Base-by-base conservation (phyloP, 2,888 invertebrate species). In the Amphiduros pacificus region DNA sequence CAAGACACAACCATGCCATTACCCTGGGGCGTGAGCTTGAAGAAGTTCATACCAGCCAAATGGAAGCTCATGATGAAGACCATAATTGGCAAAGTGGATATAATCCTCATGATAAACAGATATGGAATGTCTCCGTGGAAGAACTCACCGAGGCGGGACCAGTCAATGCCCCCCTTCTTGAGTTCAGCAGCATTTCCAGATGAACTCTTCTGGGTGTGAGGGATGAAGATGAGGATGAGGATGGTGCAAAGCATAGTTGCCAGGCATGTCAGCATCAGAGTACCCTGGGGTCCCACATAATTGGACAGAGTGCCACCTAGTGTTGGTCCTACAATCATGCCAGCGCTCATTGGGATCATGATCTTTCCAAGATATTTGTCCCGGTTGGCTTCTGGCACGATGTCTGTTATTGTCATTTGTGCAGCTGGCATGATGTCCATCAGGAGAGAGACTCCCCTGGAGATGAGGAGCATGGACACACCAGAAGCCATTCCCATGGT, bases 371-470 rank as follows among this genome's bases (percentile, higher is more conserved):
- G 31, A 41, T 56, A 56, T 9, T 49, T 27, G 20, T 27, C 20
- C 20, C 56, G 27, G 5, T 44, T 49, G 27, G 41, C 29, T 36
- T 48, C 56, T 20, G 56, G 56, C 2, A 32, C 31, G 20, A 56
- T 44, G 20, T 56, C 56, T 3, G 49, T 44, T 26, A 56, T 28
- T 41, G 41, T 17, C 56, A 56, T 56, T 27, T 44, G 48, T 24
- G 48, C 26, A 9, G 48, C 56, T 56, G n/a, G n/a, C n/a, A n/a
- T n/a, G n/a, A n/a, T n/a, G 31, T 56, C 56, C 56, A 56, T 56
- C 6, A 44, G 4, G 22, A 49, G 22, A 28, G 44, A 17, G 3
- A 29, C 2, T 20, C 17, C 27, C 24, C 48, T 40, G 20, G 56
- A 56, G 2, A 48, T 14, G 5, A 56, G 20, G 5, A 56, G 31